Evolutionary conservation across 2,888 invertebrate species (phyloP).

Genomic region (Electrophaes corylata): DNA sequence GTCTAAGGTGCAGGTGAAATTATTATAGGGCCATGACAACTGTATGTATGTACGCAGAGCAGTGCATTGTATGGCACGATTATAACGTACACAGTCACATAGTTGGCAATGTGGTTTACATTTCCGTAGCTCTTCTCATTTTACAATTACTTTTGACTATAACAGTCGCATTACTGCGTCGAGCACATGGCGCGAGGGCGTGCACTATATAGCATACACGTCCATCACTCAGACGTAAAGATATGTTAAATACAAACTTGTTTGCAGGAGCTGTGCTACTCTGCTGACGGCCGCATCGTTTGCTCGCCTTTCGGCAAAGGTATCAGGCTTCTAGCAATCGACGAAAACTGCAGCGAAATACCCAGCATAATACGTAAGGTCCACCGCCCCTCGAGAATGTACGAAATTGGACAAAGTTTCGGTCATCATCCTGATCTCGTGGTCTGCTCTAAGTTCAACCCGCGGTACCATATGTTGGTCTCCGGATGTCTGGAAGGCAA

Average conservation of each 20-base stretch:
- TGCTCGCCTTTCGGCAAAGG: conserved; percentile 96
- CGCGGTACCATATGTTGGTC: conserved; percentile 92
- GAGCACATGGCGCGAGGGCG: no score
- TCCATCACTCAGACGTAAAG: no score
- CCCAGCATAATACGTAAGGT: conserved; percentile 75
- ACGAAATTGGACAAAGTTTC: conserved; percentile 82
- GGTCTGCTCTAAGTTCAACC: conserved; percentile 95
- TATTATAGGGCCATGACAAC: no score
- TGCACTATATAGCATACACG: no score
- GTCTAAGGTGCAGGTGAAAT: no score
- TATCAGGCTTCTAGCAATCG: conserved; percentile 92
- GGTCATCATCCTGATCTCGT: conserved; percentile 92
- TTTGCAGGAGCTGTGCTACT: conserved; percentile 91
- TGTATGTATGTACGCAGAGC: no score
- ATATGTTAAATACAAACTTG: neutral
- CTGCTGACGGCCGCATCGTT: conserved; percentile 94
- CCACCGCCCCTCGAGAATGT: conserved; percentile 6
- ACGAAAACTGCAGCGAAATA: conserved; percentile 90
- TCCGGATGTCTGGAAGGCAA: conserved; percentile 95
- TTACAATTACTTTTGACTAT: no score
- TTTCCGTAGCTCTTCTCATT: no score
- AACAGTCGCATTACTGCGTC: no score
- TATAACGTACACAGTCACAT: no score
- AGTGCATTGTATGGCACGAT: no score
- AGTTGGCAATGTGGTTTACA: no score